Base-by-base conservation (phyloP, 2,888 invertebrate species). In the Drosophila neotestacea region DNA sequence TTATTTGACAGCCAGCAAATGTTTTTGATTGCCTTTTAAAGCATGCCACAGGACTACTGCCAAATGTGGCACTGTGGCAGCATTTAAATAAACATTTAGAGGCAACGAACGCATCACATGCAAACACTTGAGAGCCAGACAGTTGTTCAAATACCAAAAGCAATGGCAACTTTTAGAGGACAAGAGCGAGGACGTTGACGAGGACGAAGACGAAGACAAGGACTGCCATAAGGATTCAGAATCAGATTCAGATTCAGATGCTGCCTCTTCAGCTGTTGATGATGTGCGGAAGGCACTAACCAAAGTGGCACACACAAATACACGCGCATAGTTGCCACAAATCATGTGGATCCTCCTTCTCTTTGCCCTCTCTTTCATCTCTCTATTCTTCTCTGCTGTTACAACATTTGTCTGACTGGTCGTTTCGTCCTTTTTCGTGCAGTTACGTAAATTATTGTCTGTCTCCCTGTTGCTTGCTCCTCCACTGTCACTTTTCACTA, bases 381-480 rank as follows among this genome's bases (percentile, higher is more conserved):
- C 39, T n/a, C 48, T 48, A 7, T n/a, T 54, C 9, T 46, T 38
- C 27, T 9, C 11, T 34, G 34, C 48, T 54, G 30, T 36, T 51
- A 44, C 55, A 59, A 64, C 67, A 64, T 70, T 80, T 60, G 77
- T 51, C 67, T 68, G 64, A 50, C 73, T 70, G 59, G 41, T 58
- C 58, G 66, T 73, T 52, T 50, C 56, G 47, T 66, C 55, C 54
- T 48, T 58, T 65, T 73, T 71, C 71, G 68, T 74, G 75, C 73
- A 81, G 81, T 81, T 85, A 81, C 87, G 85, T 85, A 85, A 88
- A 88, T 85, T 85, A 85, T 85, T 83, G 88, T 88, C 88, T 88
- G 85, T 72, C 79, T 83, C 72, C 68, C 78, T 73, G 77, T 67
- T 73, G 82, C 85, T 79, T 63, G 64, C 79, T 74, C 61, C 69